Percentiles rank a stretch among this genome's conserved stretches.
Conservation (phyloP, 2,113 vertebrate genomes). For the Labeo catla region DNA sequence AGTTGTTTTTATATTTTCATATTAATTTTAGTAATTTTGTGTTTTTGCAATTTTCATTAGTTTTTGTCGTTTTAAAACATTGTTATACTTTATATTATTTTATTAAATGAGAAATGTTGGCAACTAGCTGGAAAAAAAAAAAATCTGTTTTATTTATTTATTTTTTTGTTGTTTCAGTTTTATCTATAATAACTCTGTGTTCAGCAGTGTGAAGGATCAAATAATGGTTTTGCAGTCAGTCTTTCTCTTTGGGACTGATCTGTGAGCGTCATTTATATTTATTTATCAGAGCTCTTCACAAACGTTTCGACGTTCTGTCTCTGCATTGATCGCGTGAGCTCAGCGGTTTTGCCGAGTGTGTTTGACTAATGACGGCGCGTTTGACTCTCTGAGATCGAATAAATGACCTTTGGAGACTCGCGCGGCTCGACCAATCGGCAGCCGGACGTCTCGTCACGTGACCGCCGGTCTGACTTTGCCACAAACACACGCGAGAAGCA, state of each 20-base stretch:
- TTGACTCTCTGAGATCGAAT: conserved; percentile 6
- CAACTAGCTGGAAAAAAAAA: too few relatives aligned
- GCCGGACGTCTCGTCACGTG: not conserved
- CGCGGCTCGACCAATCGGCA: not conserved
- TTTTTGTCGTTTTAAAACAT: too few relatives aligned
- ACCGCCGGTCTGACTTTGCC: not conserved
- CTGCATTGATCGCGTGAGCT: not conserved
- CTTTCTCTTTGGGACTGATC: not conserved
- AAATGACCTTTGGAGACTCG: not conserved
- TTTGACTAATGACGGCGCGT: not conserved
- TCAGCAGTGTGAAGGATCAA: too few relatives aligned
- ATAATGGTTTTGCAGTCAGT: not conserved
- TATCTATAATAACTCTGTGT: too few relatives aligned
- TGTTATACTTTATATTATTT: too few relatives aligned
- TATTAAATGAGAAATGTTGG: too few relatives aligned
- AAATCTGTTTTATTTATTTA: too few relatives aligned
- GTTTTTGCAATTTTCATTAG: too few relatives aligned
- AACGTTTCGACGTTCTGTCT: not conserved
- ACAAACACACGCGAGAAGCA: not conserved
- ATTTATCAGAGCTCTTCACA: not conserved
- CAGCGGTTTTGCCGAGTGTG: not conserved
- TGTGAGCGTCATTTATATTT: not conserved
- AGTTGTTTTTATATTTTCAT: too few relatives aligned
- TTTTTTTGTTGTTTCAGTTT: too few relatives aligned
- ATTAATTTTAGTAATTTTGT: too few relatives aligned